Percentiles rank a stretch among this genome's conserved stretches.
phyloP scores from a whole-genome alignment of 2,797 vertebrate genomes.

The Lutjanus argentimaculatus region DNA sequence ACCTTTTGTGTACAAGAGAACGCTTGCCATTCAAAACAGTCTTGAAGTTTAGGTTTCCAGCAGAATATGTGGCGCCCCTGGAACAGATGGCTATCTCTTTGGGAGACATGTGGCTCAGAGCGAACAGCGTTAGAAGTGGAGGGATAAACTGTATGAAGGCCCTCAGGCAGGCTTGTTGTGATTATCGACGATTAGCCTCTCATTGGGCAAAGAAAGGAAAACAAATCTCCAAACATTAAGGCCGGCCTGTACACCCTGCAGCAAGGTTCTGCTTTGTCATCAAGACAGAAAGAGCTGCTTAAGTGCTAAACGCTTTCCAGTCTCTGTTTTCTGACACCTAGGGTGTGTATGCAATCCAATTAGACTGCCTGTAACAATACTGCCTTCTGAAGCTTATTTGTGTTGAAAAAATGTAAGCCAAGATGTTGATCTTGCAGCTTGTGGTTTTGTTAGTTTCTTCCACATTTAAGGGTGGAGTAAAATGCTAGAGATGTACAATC shows the following conservation, averaged over 20 bases:
- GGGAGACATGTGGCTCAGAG: conserved; percentile 36
- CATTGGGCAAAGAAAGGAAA: conserved; percentile 57
- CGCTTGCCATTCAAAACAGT: conserved; percentile 24
- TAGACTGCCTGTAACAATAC: conserved; percentile 20
- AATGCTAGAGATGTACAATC: too few relatives aligned
- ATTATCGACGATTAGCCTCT: conserved; percentile 76
- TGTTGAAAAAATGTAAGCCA: neutral
- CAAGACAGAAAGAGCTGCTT: conserved; percentile 38
- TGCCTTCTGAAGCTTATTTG: conserved; percentile 10
- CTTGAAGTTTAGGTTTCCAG: neutral
- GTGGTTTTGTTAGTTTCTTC: neutral
- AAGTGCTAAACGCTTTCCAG: conserved; percentile 38
- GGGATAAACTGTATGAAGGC: conserved; percentile 33
- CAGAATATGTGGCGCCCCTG: conserved; percentile 15
- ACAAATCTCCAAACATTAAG: conserved; percentile 51
- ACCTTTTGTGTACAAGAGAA: conserved; percentile 18
- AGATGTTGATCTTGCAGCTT: neutral
- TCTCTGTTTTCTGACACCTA: conserved; percentile 37
- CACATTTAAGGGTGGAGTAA: too few relatives aligned
- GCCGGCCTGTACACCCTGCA: conserved; percentile 47
- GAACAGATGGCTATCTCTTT: conserved; percentile 70
- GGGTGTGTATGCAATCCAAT: conserved; percentile 20
- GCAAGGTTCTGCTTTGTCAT: conserved; percentile 67
- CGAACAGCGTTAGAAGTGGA: conserved; percentile 44
- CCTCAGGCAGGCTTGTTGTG: conserved; percentile 60